These are phyloP conservation scores for Pocillopora verrucosa DNA, from an alignment of 64 coral and sea anemone species.

Conservation along the genomic window DNA sequence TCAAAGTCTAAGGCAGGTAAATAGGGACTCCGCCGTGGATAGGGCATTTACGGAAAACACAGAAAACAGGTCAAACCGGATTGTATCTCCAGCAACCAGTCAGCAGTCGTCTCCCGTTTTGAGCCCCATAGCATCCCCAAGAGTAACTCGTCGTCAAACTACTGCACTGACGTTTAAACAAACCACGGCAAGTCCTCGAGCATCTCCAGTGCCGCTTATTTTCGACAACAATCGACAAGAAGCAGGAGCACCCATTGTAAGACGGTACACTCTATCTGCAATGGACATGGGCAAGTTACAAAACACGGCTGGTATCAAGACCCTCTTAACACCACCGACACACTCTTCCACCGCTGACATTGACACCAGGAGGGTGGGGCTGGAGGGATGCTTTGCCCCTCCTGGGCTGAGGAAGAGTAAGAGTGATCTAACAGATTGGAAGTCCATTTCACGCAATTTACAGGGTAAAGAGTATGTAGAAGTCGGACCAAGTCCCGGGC, in stretches of 20 bases:
- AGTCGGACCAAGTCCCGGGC: neutral
- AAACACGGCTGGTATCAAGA: neutral
- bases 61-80: neutral
- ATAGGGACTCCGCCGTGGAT: neutral
- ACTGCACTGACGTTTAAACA: neutral
- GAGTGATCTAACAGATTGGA: conserved; percentile 35
- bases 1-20: neutral
- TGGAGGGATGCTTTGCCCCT: conserved; percentile 8
- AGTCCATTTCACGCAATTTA: conserved; percentile 12
- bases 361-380: neutral
- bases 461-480: conserved; percentile 12
- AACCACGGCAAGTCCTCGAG: neutral
- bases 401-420: conserved; percentile 38
- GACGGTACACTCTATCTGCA: conserved; percentile 23
- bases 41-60: neutral
- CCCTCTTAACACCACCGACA: neutral
- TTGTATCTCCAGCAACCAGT: neutral
- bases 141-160: neutral
- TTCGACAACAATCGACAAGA: conserved; percentile 2
- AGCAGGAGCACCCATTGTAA: neutral
- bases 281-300: conserved; percentile 28
- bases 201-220: neutral
- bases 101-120: neutral
- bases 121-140: neutral
- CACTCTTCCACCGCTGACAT: neutral